Base-by-base conservation (phyloP, 1,140 invertebrate species). In the Kradibia gibbosae region DNA sequence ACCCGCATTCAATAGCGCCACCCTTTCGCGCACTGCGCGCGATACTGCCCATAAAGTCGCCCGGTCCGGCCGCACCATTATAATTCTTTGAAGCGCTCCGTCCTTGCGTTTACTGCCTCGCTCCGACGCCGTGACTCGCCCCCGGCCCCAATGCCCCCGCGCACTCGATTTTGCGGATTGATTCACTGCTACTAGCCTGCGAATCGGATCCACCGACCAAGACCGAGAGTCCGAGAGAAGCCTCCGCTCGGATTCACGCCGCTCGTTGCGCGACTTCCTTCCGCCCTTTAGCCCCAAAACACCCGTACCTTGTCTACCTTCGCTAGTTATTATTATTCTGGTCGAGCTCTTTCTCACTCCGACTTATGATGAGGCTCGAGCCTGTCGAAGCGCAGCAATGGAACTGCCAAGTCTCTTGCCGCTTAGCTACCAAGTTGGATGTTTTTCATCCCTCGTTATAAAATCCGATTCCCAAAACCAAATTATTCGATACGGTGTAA, bases 71-170 rank as follows among this genome's bases (percentile, higher is more conserved):
- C 62, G 48, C 77, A 55, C 65, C 65, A 71, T 79, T 79, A 57
- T 79, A 79, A 79, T 79, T 79, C 77, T 79, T 79, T 79, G 77
- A 79, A 48, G 48, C 77, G 31, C 67, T 36, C 45, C 78, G 80
- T 78, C 83, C 78, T 78, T 84, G 83, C 83, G 79, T 80, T 84
- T 84, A 84, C 73, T 78, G 81, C 75, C 83, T 74, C 79, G 71
- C 1, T 45, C 71, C 4, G 17, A 34, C 8, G 36, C 36, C 50
- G 50, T 20, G 50, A 53, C 50, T 17, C 5, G 20, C 22, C 22
- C 39, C 53, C 73, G 34, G 17, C 15, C 53, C 53, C 1, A 53
- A 57, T 25, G 3, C 55, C 28, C 53, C 57, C 57, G 57, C 45
- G 5, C 57, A 11, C n/a, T n/a, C n/a, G n/a, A n/a, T n/a, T n/a